Evolutionary conservation across 2,888 invertebrate species (phyloP), one percentile per base, ranked within the genome.

Genomic region (Sphaerophoria taeniata): DNA sequence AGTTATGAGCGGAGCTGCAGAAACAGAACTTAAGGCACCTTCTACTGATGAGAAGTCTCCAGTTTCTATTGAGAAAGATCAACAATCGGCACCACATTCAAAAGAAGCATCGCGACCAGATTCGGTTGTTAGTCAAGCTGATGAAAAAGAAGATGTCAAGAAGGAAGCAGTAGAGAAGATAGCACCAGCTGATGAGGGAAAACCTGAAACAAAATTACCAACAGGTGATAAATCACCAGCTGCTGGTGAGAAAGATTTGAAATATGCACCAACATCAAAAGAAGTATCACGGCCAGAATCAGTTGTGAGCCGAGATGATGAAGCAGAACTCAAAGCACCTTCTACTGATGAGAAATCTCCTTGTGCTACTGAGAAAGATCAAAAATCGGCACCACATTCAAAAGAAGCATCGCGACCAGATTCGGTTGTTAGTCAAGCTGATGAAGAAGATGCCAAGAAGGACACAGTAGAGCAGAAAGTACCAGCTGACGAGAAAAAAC

Each of bases 51-150:
- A 39, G 36, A 36, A 12, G 9, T 67, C 58, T 4, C 36, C 49
- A 11, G 16, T 4, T n/a, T 49, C 31, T 1, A 76, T 49, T 6
- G 11, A 58, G 9, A 71, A 36, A 5, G 60, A 34, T 39, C 53
- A 45, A 0, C 55, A 82, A 56, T 65, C 76, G 6, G 12, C 6
- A 51, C 36, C 77, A 36, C 1, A 49, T 11, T 78, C 87, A 4
- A 87, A 87, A 16, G 87, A 81, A 85, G 14, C 88, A 7, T 87
- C 88, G 1, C 84, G 84, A 9, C 90, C 90, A 56, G 91, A 91
- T 73, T 92, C 92, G 12, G 91, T 91, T 77, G 90, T 90, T 1
- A 86, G 80, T 11, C 71, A 80, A 0, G 49, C 58, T 11, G 80
- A 31, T 0, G 87, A 70, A 0, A 87, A 69, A 33, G 87, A 87